Base-by-base conservation (phyloP, 2,888 invertebrate species). In the Linhomoeus sp. region DNA sequence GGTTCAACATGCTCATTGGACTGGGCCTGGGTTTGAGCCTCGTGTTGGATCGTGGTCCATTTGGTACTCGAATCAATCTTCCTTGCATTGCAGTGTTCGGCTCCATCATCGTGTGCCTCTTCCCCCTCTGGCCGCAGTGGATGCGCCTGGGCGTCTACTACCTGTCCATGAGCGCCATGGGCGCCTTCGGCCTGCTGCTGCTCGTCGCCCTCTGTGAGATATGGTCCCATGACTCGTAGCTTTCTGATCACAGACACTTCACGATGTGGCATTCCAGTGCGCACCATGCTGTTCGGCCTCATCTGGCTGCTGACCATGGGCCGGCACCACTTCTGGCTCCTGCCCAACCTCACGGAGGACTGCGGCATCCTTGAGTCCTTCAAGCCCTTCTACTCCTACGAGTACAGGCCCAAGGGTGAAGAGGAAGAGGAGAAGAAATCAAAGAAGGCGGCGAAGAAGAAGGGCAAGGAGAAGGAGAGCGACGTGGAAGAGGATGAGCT, bases 291-390 rank as follows among this genome's bases (percentile, higher is more conserved):
- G 45, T 99, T 94, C 72, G 84, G 84, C 56, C 62, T 80, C 12
- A 77, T 97, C 22, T 97, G 92, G 90, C 64, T 79, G 14, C 58
- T 81, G 19, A 84, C 88, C 0, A 72, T 84, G 50, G 84, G 92
- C 5, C 76, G 80, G 58, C 83, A 92, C 67, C 87, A 92, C 65
- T 75, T 99, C 54, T 97, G 97, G 94, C 75, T 99, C 53, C 75
- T 99, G 59, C 97, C 97, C n/a, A 99, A 99, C 71, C 73, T 99
- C 40, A 90, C 90, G 0, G 97, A 94, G 68, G 97, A 99, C 65
- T 94, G 94, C 26, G 92, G 97, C 45, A 88, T 99, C 74, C 80
- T 94, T 55, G 92, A 92, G 9, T 94, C 92, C 0, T 97, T 97
- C 72, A 86, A 87, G 81, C 97, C 97, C 2, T 72, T 90, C 0